phyloP scores from a whole-genome alignment of 2,888 invertebrate genomes.

The Lypha dubia region DNA sequence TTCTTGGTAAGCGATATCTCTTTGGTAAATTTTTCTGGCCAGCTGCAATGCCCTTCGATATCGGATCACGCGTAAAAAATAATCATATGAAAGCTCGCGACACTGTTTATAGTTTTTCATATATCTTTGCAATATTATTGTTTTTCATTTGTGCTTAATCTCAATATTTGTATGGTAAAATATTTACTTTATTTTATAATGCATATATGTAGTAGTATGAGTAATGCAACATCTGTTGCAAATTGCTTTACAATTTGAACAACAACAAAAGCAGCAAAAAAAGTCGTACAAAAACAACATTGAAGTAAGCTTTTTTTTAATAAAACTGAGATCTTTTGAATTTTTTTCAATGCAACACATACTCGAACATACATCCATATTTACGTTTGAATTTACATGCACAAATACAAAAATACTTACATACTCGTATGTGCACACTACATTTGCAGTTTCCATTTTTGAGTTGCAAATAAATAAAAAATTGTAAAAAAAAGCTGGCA shows the following conservation, averaged over 20 bases:
- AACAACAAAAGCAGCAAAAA: slow-evolving; percentile 16
- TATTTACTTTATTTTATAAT: slow-evolving; percentile 71
- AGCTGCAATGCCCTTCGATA: background rate
- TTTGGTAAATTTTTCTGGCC: background rate
- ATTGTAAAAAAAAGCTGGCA: slow-evolving; percentile 25
- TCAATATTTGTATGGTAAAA: slow-evolving; percentile 64
- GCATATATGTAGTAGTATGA: slow-evolving; percentile 51
- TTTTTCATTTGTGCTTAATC: slow-evolving; percentile 53
- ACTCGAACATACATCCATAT: background rate
- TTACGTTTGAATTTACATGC: slow-evolving; percentile 17
- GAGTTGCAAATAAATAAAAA: slow-evolving; percentile 56
- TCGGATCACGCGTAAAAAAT: slow-evolving; percentile 6
- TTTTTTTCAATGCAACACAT: slow-evolving; percentile 12
- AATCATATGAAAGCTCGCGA: background rate
- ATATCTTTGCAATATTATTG: slow-evolving; percentile 2
- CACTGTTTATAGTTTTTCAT: background rate
- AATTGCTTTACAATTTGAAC: slow-evolving; percentile 70
- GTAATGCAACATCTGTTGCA: slow-evolving; percentile 72
- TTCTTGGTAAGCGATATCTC: background rate
- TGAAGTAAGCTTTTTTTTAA: slow-evolving; percentile 27
- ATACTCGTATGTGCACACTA: background rate
- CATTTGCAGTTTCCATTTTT: slow-evolving; percentile 11
- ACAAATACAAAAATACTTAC: background rate
- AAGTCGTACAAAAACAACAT: slow-evolving; percentile 25
- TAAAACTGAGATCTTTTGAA: slow-evolving; percentile 31